Percentiles rank a stretch among this genome's conserved stretches.
These are phyloP conservation scores for Oreochromis niloticus DNA, from an alignment of 2,113 vertebrate genomes.

Conservation along the genomic window DNA sequence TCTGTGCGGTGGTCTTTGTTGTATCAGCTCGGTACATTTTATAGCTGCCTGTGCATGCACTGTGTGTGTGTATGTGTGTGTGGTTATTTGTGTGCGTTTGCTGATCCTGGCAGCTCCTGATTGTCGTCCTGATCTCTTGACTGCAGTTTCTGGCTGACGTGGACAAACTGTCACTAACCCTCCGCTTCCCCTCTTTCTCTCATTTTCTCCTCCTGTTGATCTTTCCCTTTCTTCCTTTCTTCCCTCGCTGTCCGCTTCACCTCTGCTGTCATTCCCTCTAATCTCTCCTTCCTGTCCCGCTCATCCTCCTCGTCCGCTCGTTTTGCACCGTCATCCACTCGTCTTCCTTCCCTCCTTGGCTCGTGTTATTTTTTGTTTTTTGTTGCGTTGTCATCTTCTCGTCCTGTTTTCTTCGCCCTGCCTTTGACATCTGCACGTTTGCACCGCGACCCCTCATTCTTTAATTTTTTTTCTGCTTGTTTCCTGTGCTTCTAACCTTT, in stretches of 20 bases:
- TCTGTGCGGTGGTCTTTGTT: neutral
- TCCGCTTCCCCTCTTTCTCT: conserved; percentile 42
- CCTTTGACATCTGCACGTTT: conserved; percentile 3
- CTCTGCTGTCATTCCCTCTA: neutral
- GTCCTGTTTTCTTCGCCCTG: conserved; percentile 17
- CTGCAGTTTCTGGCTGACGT: conserved; percentile 52
- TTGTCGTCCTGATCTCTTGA: conserved; percentile 48
- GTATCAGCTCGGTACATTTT: neutral
- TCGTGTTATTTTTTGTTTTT: neutral
- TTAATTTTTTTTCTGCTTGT: neutral
- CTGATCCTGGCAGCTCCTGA: conserved; percentile 35
- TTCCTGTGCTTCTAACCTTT: neutral
- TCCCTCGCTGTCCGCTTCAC: neutral
- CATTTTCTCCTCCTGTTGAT: neutral
- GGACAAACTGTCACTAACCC: conserved; percentile 68
- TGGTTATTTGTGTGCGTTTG: neutral
- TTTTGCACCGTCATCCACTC: conserved; percentile 53
- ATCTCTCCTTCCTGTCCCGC: conserved; percentile 1
- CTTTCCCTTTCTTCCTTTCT: neutral
- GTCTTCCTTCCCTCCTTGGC: conserved; percentile 38
- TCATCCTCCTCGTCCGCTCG: neutral
- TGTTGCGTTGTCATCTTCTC: conserved; percentile 26
- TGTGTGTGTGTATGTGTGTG: neutral
- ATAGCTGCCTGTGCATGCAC: neutral
- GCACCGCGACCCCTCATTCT: neutral